Evolutionary conservation across 2,797 vertebrate species (phyloP), one percentile per base, ranked within the genome.

Genomic region (Coccyzus lansbergi): DNA sequence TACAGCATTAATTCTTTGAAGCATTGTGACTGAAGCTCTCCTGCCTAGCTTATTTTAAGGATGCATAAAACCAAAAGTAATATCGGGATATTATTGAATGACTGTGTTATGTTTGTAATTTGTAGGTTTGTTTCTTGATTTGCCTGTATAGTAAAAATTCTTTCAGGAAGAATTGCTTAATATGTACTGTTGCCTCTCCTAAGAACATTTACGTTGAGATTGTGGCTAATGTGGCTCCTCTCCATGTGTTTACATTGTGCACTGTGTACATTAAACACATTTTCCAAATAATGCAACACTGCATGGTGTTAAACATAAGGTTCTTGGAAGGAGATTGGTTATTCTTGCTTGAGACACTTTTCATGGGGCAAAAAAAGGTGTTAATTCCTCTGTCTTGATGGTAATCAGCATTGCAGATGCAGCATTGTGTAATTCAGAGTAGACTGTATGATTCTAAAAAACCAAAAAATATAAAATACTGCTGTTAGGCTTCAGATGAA

Each of bases 351-450:
- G n/a, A 48, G 7, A 2, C 59, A 16, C 33, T 75, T 79, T 65
- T 69, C 5, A 8, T 33, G 9, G 12, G 16, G 8, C 1, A 2
- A 17, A 28, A 56, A 18, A 17, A 8, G 28, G 4, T 49, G 0
- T 38, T 28, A 14, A 22, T 88, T 65, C 8, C 10, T 84, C 24
- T 2, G 2, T 59, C 29, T 79, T 84, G 7, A 21, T 72, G 4
- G 49, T 71, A 58, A 48, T 60, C 25, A 40, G 2, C 14, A 8
- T 36, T 70, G 18, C 9, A 67, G 33, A 15, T 81, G 6, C 12
- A 40, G 5, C 7, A 15, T 51, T 40, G 6, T 78, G 6, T 53
- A 76, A 25, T 82, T 71, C 38, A 26, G 22, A 69, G 4, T 38
- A 58, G 24, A 38, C 24, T 55, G 2, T 36, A 15, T 64, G 44